Evolutionary conservation across 1,140 invertebrate genomes (phyloP), one percentile per base, ranked within the genome.

Genomic region (Trichomalopsis sarcophagae): DNA sequence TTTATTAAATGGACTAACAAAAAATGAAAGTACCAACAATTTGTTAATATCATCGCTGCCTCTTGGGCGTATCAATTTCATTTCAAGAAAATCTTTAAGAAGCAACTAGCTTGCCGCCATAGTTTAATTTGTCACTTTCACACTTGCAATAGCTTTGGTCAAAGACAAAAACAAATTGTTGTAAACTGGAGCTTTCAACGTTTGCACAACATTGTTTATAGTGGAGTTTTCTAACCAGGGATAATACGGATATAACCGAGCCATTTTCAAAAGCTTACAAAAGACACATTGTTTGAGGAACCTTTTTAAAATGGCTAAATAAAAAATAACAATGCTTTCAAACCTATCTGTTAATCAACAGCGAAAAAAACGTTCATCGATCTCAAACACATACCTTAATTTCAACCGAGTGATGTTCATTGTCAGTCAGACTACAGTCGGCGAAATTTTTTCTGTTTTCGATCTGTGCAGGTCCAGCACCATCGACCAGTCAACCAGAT

Each of bases 1-100:
- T 79, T 85, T 82, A 73, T 82, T 81, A 27, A 40, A 82, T 75
- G 9, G 27, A 71, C 44, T 82, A 85, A 85, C 78, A 85, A 77
- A 74, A 44, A 36, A 69, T 74, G 27, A 74, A 50, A 82, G 14
- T 75, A 62, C 11, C 50, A 76, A 76, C 47, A 82, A 82, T 74
- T 82, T 82, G 27, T 82, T 75, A 47, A 44, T 27, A 77, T 30
- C 55, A 62, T n/a, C 21, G 55, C 17, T n/a, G n/a, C 55, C 55
- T 21, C 21, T 4, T 21, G 4, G 21, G 7, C 5, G 17, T n/a
- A 62, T 21, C 55, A 62, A 62, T 62, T 50, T 50, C 55, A 62
- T 6, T 62, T 62, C 50, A 76, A 47, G 9, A 27, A 21, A 21
- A 66, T 66, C 21, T n/a, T 17, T 11, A 21, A 14, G 21, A 66